Evolutionary conservation across 2,113 vertebrate species (phyloP), one percentile per base, ranked within the genome.

Genomic region (Manacus vitellinus): DNA sequence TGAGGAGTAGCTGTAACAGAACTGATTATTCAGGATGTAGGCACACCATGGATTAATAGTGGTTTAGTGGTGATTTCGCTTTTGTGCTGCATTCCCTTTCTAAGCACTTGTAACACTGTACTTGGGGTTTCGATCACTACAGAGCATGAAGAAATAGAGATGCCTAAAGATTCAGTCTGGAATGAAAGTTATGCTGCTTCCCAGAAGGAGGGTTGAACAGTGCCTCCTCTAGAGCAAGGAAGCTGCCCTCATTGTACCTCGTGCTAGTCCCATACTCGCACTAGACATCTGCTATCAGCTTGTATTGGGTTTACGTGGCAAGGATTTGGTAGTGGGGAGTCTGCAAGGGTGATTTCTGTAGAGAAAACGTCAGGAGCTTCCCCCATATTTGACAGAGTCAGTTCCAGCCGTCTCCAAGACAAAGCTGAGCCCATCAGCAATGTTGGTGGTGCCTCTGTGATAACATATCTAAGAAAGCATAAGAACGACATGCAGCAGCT

Each of bases 301-400:
- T 44, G 19, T n/a, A 13, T 27, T 49, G 23, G 16, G 33, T 67
- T 74, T 62, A 51, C 2, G 0, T 63, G 73, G 33, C 55, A 56
- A 68, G 33, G 20, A 20, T 67, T 61, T 51, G 4, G 30, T 56
- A 79, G 14, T 2, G 35, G 7, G 8, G 44, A 5, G 12, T 22
- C 17, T 66, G 27, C 35, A 54, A 4, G 22, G 4, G 16, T 47
- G 70, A 11, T 39, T 59, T 78, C 55, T 63, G 15, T 19, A 16
- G 27, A 61, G n/a, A 77, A 82, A 27, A 16, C 33, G 8, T 8
- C 9, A 15, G 30, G 74, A 41, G 12, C 7, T 72, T 47, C 52
- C 25, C 9, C 8, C 28, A 9, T 16, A 41, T 37, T 43, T 0
- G 2, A 55, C 0, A 33, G 20, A 41, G 14, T 23, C 39, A 44